Conservation (phyloP, 2,113 vertebrate genomes). For the Mohoua ochrocephala region DNA sequence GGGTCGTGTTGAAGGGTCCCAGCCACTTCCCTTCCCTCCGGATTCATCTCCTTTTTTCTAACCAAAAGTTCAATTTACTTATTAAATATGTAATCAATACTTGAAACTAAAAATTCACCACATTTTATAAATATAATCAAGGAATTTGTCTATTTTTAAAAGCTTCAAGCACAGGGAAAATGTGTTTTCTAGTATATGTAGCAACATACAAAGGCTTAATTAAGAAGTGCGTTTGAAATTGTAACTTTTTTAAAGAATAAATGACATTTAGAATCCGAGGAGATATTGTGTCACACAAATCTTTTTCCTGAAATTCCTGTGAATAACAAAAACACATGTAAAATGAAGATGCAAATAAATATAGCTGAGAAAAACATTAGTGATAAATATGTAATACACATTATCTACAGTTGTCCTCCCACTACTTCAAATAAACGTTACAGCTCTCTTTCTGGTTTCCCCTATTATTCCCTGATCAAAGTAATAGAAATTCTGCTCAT, state of each 20-base stretch:
- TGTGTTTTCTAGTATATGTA: background rate
- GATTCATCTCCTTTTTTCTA: background rate
- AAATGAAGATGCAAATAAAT: background rate
- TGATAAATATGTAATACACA: background rate
- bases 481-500: slow-evolving; percentile 41
- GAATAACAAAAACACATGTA: background rate
- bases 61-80: background rate
- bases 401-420: background rate
- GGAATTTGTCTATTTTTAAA: background rate
- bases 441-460: slow-evolving; percentile 10
- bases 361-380: background rate
- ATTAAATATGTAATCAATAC: background rate
- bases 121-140: background rate
- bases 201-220: background rate
- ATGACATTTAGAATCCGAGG: background rate
- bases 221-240: background rate
- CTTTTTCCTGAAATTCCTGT: background rate
- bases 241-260: background rate
- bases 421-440: slow-evolving; percentile 4
- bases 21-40: background rate
- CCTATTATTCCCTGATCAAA: slow-evolving; percentile 50
- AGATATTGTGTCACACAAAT: background rate
- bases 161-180: background rate
- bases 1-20: background rate
- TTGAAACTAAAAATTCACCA: background rate